phyloP scores from a whole-genome alignment of 2,797 vertebrate genomes.

The Tachyglossus aculeatus region DNA sequence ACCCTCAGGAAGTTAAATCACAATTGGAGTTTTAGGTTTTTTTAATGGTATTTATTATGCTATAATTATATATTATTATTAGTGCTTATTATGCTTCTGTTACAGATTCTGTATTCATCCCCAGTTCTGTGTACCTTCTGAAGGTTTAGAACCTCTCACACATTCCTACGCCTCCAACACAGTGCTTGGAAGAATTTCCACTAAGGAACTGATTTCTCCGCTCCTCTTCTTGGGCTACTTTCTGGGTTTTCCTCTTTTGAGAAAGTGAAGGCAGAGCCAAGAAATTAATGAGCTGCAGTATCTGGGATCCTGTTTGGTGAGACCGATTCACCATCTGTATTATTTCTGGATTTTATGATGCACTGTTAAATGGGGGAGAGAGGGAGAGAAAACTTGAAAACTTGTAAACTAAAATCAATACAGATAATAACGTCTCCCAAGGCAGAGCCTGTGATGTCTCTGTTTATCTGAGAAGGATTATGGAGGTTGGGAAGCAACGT shows the following conservation, averaged over 20 bases:
- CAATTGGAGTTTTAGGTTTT: no score
- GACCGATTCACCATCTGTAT: background rate
- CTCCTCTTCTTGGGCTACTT: no score
- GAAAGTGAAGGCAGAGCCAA: background rate
- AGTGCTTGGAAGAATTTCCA: no score
- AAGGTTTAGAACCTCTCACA: no score
- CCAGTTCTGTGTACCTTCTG: no score
- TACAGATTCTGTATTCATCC: no score
- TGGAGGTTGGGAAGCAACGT: background rate
- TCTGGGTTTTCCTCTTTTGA: conserved; percentile 12
- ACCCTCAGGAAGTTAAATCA: background rate
- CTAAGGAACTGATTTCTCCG: no score
- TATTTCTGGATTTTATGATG: conserved; percentile 48
- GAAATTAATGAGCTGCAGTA: conserved; percentile 20
- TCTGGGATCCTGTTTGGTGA: conserved; percentile 1
- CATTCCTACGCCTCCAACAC: no score
- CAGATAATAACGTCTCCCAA: conserved; percentile 14
- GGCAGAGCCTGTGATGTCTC: background rate
- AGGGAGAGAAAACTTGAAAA: conserved; percentile 1
- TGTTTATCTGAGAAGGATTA: conserved; percentile 12
- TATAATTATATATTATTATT: no score
- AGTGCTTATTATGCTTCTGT: no score
- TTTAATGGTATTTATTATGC: no score
- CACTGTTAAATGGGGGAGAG: conserved; percentile 12
- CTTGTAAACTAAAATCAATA: no score